Percentiles rank a stretch among this genome's conserved stretches.
These are phyloP conservation scores for Drosophila kikkawai DNA, from an alignment of 1,140 invertebrate genomes.

Conservation along the genomic window DNA sequence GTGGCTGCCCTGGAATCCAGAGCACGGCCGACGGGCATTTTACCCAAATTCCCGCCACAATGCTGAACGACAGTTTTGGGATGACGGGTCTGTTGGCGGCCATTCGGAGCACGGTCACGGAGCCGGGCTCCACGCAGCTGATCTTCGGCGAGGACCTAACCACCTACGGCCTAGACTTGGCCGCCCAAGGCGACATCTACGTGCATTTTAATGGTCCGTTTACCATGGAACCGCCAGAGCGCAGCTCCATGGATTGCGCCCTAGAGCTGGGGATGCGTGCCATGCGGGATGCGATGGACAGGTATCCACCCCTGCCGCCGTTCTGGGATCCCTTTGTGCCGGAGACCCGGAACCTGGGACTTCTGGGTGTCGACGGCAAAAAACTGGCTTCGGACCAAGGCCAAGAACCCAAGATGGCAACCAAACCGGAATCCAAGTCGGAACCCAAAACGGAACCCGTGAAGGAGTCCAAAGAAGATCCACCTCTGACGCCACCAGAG, in stretches of 20 bases:
- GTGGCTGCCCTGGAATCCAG: neutral
- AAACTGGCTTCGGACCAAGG: neutral
- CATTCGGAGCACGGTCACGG: constrained; percentile 23
- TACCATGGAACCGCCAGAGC: constrained; percentile 46
- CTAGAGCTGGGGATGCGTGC: constrained; percentile 68
- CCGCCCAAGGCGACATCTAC: constrained; percentile 65
- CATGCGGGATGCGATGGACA: constrained; percentile 61
- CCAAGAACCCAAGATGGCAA: too few relatives aligned
- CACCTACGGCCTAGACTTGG: constrained; percentile 59
- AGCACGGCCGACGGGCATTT: constrained; percentile 13
- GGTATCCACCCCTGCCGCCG: constrained; percentile 35
- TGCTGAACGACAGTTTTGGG: constrained; percentile 46
- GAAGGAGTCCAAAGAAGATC: neutral
- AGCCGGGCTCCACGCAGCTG: constrained; percentile 32
- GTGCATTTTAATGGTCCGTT: constrained; percentile 73
- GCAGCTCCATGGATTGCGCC: constrained; percentile 53
- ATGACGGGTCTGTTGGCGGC: constrained; percentile 34
- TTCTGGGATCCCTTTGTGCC: constrained; percentile 61
- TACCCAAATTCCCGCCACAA: constrained; percentile 19
- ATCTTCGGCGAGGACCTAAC: constrained; percentile 65
- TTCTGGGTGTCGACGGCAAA: neutral
- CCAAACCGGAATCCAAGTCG: neutral
- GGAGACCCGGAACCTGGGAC: constrained; percentile 54
- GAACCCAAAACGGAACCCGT: neutral
- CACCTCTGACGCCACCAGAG: neutral